Percentiles rank a stretch among this genome's conserved stretches.
These are phyloP conservation scores for Pampus argenteus DNA, from an alignment of 2,797 vertebrate species.

Conservation along the genomic window DNA sequence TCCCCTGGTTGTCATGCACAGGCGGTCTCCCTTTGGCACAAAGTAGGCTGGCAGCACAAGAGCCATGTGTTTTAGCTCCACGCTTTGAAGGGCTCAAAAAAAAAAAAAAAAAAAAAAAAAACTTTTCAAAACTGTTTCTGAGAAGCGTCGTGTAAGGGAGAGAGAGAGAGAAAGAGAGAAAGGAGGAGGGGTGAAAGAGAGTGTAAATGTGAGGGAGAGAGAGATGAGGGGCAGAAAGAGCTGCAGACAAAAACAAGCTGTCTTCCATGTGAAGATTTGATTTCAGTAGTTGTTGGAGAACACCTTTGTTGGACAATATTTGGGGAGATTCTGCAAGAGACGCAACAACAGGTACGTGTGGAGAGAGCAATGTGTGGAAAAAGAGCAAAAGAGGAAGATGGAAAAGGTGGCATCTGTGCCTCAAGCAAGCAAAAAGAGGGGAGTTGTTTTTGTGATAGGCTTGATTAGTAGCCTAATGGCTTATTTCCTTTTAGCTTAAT, in stretches of 20 bases:
- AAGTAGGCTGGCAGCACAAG: conserved; percentile 79
- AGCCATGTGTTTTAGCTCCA: conserved; percentile 82
- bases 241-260: conserved; percentile 57
- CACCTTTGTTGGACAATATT: conserved; percentile 26
- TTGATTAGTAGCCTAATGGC: conserved; percentile 42
- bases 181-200: conserved; percentile 40
- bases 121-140: conserved; percentile 71
- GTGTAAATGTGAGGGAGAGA: conserved; percentile 51
- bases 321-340: conserved; percentile 28
- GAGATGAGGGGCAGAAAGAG: conserved; percentile 59
- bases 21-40: conserved; percentile 78
- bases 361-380: conserved; percentile 1
- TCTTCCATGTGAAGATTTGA: conserved; percentile 45
- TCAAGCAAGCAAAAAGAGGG: conserved; percentile 12
- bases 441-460: conserved; percentile 46
- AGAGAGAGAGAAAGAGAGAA: conserved; percentile 37
- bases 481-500: conserved; percentile 34
- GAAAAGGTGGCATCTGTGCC: not conserved
- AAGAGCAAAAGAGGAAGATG: not conserved
- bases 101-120: conserved; percentile 67
- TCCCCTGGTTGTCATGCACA: conserved; percentile 87
- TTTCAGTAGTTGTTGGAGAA: conserved; percentile 30
- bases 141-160: conserved; percentile 43
- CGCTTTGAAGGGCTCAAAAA: conserved; percentile 78
- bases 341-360: conserved; percentile 71